Percentiles rank a stretch among this genome's conserved stretches.
phyloP scores from a whole-genome alignment of 2,113 vertebrate genomes.

The Stegastes partitus region DNA sequence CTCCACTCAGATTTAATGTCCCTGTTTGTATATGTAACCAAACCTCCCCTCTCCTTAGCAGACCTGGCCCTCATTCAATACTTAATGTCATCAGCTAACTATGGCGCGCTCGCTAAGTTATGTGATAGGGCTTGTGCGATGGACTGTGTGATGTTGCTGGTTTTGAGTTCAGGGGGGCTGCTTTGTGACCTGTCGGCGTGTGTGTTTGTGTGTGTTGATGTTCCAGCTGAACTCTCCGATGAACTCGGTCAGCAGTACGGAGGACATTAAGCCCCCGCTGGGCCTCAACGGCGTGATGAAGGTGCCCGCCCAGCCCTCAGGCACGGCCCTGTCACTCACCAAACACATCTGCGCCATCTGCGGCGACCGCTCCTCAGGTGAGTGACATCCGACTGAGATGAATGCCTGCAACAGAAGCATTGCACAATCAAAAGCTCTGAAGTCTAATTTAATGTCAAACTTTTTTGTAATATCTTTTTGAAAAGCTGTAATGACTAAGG shows the following conservation, averaged over 20 bases:
- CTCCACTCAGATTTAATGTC: slow-evolving; percentile 19
- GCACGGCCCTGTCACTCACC: slow-evolving; percentile 91
- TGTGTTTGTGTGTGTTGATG: slow-evolving; percentile 78
- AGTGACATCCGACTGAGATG: slow-evolving; percentile 37
- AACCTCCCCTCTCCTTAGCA: slow-evolving; percentile 1
- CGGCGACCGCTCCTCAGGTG: slow-evolving; percentile 98
- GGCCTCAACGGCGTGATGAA: slow-evolving; percentile 98
- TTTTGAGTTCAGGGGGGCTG: slow-evolving; percentile 28
- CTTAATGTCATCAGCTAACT: slow-evolving; percentile 16
- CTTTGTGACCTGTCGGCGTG: slow-evolving; percentile 68
- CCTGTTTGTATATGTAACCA: slow-evolving; percentile 14
- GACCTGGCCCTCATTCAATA: neutral
- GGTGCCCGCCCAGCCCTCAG: slow-evolving; percentile 93
- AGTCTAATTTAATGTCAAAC: neutral
- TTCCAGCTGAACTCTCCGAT: slow-evolving; percentile 95
- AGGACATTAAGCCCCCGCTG: slow-evolving; percentile 97
- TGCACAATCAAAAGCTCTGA: neutral
- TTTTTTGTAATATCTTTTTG: neutral
- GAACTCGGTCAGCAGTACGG: slow-evolving; percentile 97
- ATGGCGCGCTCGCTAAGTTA: neutral
- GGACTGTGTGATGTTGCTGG: slow-evolving; percentile 7
- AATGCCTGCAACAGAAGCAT: neutral
- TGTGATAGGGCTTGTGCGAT: slow-evolving; percentile 12
- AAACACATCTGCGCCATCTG: slow-evolving; percentile 99
- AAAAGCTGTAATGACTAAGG: too few relatives aligned